Percentiles rank a stretch among this genome's conserved stretches.
Evolutionary conservation across 2,888 invertebrate genomes (phyloP).

Genomic region (Sinotaia quadrata): DNA sequence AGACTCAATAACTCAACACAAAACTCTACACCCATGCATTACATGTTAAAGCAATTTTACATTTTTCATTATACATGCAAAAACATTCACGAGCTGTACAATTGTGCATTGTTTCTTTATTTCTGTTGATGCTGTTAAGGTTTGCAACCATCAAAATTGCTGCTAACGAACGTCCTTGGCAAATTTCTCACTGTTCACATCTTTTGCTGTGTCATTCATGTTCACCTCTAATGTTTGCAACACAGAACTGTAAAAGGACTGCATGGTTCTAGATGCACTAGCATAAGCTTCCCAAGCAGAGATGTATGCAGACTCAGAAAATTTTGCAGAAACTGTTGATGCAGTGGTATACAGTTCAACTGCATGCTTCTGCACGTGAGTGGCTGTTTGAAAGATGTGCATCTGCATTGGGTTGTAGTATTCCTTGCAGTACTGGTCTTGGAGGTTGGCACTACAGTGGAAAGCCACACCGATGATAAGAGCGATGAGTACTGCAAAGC

Average conservation of each 20-base stretch:
- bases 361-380: neutral
- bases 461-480: conserved; percentile 30
- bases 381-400: neutral
- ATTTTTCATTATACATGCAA: too few species aligned
- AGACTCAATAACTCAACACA: too few species aligned
- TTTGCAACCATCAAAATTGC: too few species aligned
- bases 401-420: conserved; percentile 25
- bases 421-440: conserved; percentile 23
- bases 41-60: too few species aligned
- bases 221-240: neutral
- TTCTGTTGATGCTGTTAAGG: too few species aligned
- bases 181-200: neutral
- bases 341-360: neutral
- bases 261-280: neutral
- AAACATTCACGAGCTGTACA: too few species aligned
- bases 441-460: conserved; percentile 29
- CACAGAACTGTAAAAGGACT: neutral
- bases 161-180: too few species aligned
- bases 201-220: neutral
- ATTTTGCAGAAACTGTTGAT: neutral
- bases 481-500: conserved; percentile 27
- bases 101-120: too few species aligned
- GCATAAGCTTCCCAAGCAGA: neutral
- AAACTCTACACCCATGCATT: too few species aligned
- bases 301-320: neutral